Percentiles rank a stretch among this genome's conserved stretches.
Conservation (phyloP, 2,113 vertebrate species). For the Condylura cristata region DNA sequence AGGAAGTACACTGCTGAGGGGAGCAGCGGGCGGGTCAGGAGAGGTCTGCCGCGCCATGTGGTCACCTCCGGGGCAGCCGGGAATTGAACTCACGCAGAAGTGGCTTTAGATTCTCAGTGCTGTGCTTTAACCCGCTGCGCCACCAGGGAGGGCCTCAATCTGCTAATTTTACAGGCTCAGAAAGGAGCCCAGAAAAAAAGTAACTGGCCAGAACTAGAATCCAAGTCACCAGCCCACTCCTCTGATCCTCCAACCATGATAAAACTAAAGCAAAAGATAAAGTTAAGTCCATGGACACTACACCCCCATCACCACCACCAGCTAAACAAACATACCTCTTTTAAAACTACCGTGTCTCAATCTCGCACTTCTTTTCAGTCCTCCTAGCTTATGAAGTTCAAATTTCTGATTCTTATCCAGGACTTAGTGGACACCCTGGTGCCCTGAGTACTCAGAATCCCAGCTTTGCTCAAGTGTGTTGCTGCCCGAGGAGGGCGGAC, state of each 20-base stretch:
- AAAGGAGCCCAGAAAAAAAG: background rate
- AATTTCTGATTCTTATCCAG: constrained; percentile 48
- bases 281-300: background rate
- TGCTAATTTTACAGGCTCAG: background rate
- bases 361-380: background rate
- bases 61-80: too few species aligned
- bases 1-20: too few species aligned
- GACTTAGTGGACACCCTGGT: background rate
- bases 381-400: background rate
- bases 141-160: too few species aligned
- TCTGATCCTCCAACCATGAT: background rate
- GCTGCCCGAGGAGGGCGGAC: background rate
- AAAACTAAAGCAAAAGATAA: background rate
- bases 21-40: too few species aligned
- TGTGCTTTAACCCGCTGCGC: too few species aligned
- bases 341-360: background rate
- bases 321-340: background rate
- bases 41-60: too few species aligned
- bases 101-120: too few species aligned
- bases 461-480: background rate
- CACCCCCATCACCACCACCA: background rate
- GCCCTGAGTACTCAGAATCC: background rate
- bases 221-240: background rate
- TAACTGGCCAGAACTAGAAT: background rate
- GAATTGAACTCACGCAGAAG: too few species aligned